These are phyloP conservation scores for Nematostella vectensis DNA, from an alignment of 92 coral and sea anemone species.

Conservation along the genomic window DNA sequence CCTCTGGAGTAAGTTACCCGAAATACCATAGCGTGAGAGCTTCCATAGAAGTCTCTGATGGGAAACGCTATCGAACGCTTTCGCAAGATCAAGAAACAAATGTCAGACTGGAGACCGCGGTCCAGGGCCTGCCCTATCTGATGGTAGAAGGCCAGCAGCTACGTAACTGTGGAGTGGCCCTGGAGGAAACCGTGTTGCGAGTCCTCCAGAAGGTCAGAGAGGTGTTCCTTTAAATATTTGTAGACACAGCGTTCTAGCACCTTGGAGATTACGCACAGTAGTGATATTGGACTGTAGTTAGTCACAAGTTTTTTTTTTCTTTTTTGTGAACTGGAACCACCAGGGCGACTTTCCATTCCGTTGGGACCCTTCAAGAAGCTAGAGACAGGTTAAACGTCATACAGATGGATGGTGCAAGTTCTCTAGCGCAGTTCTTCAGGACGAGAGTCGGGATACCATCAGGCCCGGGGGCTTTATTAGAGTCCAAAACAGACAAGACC, in stretches of 20 bases:
- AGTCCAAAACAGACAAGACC: too few species aligned
- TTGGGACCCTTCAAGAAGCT: conserved; percentile 15
- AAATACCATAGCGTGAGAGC: conserved; percentile 2
- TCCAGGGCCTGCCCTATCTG: conserved; percentile 18
- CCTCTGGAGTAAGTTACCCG: conserved; percentile 1
- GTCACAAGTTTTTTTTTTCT: conserved; percentile 2
- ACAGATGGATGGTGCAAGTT: too few species aligned
- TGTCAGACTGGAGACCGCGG: conserved; percentile 17
- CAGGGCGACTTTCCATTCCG: conserved; percentile 19
- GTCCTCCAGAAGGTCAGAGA: too few species aligned
- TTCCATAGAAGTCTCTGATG: neutral
- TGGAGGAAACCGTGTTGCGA: conserved; percentile 15
- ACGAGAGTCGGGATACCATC: too few species aligned
- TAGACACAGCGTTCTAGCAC: conserved; percentile 1
- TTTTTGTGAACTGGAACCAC: conserved; percentile 26
- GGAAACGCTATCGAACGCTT: too few species aligned
- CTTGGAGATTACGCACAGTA: conserved; percentile 1
- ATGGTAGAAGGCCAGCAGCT: conserved; percentile 18
- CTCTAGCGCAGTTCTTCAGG: too few species aligned
- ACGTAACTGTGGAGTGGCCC: conserved; percentile 17
- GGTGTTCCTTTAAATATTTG: neutral
- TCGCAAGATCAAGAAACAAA: conserved; percentile 15
- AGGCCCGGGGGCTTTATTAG: too few species aligned
- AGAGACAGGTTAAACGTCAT: too few species aligned
- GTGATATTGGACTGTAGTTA: conserved; percentile 1